Evolutionary conservation across 2,888 invertebrate species (phyloP).

Genomic region (Acrobeloides nanus): DNA sequence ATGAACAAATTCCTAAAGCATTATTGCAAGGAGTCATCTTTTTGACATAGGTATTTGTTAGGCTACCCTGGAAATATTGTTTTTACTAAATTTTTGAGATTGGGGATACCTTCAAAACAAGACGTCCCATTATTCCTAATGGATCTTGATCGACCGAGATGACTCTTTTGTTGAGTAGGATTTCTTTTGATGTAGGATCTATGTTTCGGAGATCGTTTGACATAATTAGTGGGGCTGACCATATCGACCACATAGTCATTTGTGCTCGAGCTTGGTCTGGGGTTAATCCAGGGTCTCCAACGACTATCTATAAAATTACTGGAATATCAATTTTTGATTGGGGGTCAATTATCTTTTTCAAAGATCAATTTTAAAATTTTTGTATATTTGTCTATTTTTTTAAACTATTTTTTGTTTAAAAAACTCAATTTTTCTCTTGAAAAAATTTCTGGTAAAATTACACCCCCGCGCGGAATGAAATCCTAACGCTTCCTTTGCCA

Average conservation of each 20-base stretch:
- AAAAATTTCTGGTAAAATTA: too few relatives aligned
- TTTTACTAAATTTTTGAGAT: too few relatives aligned
- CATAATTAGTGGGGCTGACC: slow-evolving; percentile 54
- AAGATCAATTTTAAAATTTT: too few relatives aligned
- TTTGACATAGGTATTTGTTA: slow-evolving; percentile 4
- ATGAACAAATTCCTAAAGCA: not conserved
- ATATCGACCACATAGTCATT: slow-evolving; percentile 47
- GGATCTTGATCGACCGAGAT: slow-evolving; percentile 53
- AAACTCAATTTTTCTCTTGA: too few relatives aligned
- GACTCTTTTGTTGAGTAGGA: slow-evolving; percentile 45
- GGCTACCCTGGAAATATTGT: too few relatives aligned
- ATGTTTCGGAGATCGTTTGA: slow-evolving; percentile 45
- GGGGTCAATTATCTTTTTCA: too few relatives aligned
- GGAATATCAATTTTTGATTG: too few relatives aligned
- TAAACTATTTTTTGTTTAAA: too few relatives aligned
- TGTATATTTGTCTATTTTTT: too few relatives aligned
- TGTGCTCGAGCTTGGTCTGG: slow-evolving; percentile 36
- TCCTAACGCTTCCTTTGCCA: too few relatives aligned
- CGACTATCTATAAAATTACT: slow-evolving; percentile 29
- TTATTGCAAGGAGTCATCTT: slow-evolving; percentile 1
- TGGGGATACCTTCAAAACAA: slow-evolving; percentile 34
- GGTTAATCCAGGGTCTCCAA: slow-evolving; percentile 41
- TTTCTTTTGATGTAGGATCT: slow-evolving; percentile 26
- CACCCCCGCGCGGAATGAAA: too few relatives aligned
- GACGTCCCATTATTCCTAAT: slow-evolving; percentile 51